Base-by-base conservation (phyloP, 64 coral and sea anemone species). In the Montipora foliosa region DNA sequence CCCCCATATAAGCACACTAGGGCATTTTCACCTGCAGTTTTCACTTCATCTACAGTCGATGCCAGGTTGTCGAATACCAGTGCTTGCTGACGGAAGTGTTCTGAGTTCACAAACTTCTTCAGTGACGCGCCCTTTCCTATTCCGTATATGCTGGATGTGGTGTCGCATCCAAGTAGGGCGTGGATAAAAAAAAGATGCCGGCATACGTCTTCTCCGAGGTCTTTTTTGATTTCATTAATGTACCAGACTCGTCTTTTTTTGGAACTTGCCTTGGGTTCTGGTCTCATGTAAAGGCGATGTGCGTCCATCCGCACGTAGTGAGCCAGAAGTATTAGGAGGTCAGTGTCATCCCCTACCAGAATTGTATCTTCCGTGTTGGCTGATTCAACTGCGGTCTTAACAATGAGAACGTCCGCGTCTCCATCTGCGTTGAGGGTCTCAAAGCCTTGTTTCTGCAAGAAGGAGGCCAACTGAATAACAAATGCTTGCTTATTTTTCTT, bases 291-390 rank as follows among this genome's bases (percentile, higher is more conserved):
- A 5, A 83, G 19, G 24, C 83, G 78, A 29, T 69, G 49, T 47
- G 25, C 47, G 1, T 89, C 86, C 44, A 29, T 3, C 49, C 4
- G 37, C 46, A 29, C 17, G 77, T 53, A 8, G 8, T 53, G 8
- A 8, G 5, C 5, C 51, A 53, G 8, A 6, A 53, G 91, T 6
- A 93, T 44, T 1, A 93, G 46, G 1, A 93, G 75, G 20, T 93
- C 91, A 9, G 92, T 89, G 83, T 94, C 92, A 16, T 94, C 93
- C 48, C 94, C 81, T 3, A 92, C 94, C 10, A 95, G 83, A 1
- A 95, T 78, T 14, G 93, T 87, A 70, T 53, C 5, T 3, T 6
- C 29, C 10, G 1, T 75, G 17, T 2, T 11, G 4, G 89, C 82
- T 20, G 66, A 79, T 4, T 95, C 81, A 3, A 95, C 24, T 5